phyloP scores from a whole-genome alignment of 2,113 vertebrate species.

The Gasterosteus aculeatus region DNA sequence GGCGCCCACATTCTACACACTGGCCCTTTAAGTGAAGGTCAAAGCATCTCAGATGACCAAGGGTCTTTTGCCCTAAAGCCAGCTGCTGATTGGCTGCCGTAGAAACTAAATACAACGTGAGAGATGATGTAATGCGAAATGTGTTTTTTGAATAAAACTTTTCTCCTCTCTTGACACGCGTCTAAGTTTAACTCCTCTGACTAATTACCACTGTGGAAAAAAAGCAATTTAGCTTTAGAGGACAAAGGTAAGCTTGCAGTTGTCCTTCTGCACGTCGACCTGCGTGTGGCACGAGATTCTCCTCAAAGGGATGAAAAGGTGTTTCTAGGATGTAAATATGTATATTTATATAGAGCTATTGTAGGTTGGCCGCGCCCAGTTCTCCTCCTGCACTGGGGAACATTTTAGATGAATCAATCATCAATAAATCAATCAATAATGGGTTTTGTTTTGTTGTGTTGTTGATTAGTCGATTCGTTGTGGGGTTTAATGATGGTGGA shows the following conservation, averaged over 20 bases:
- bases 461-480: slow-evolving; percentile 6
- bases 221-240: too few species aligned
- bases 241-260: slow-evolving; percentile 21
- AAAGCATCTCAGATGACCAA: neutral
- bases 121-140: neutral
- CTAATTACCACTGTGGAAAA: neutral
- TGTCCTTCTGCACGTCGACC: slow-evolving; percentile 3
- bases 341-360: slow-evolving; percentile 4
- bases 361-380: slow-evolving; percentile 9
- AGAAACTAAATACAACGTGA: neutral
- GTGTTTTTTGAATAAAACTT: neutral
- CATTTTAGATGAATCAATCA: neutral
- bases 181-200: slow-evolving; percentile 5
- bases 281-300: neutral
- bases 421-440: neutral
- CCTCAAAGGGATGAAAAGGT: slow-evolving; percentile 43
- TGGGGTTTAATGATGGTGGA: slow-evolving; percentile 40
- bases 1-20: neutral
- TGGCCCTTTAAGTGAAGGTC: neutral
- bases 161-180: neutral
- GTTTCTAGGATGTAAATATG: slow-evolving; percentile 62
- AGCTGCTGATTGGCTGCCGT: neutral
- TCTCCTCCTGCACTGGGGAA: neutral
- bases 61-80: neutral
- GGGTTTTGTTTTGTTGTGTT: slow-evolving; percentile 34